Evolutionary conservation across 2,797 vertebrate species (phyloP).

Genomic region (Fratercula arctica): DNA sequence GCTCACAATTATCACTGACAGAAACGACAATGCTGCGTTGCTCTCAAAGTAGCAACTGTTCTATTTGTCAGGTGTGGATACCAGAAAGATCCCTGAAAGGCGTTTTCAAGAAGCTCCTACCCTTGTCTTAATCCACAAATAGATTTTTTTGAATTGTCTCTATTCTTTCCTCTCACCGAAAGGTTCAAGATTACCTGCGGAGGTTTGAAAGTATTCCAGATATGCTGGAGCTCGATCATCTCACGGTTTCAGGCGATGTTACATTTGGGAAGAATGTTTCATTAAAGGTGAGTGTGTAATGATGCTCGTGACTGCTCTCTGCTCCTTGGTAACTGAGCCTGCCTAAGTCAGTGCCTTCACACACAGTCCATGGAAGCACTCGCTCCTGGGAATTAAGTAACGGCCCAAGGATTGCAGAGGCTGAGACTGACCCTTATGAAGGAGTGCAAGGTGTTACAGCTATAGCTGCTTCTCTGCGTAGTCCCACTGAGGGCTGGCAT

Average conservation of each 20-base stretch:
- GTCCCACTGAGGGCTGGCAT: neutral
- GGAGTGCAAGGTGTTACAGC: neutral
- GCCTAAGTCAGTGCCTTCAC: neutral
- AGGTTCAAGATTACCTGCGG: conserved; percentile 96
- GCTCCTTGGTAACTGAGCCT: neutral
- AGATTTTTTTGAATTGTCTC: neutral
- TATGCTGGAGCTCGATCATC: conserved; percentile 97
- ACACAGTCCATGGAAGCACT: neutral
- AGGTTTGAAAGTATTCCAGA: conserved; percentile 98
- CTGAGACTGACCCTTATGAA: neutral
- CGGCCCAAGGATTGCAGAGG: neutral
- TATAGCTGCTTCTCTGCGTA: neutral
- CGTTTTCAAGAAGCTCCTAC: neutral
- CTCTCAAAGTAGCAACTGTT: neutral
- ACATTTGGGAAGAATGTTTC: conserved; percentile 97
- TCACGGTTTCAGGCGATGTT: conserved; percentile 97
- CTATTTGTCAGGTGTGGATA: fast-evolving
- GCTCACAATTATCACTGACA: fast-evolving
- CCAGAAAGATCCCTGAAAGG: neutral
- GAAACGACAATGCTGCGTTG: fast-evolving
- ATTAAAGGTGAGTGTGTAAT: conserved; percentile 84
- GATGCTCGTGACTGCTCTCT: neutral
- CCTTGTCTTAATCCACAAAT: neutral
- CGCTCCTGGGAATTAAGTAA: neutral
- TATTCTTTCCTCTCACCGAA: neutral